Conservation (phyloP, 2,113 vertebrate genomes). For the Lampris incognitus region DNA sequence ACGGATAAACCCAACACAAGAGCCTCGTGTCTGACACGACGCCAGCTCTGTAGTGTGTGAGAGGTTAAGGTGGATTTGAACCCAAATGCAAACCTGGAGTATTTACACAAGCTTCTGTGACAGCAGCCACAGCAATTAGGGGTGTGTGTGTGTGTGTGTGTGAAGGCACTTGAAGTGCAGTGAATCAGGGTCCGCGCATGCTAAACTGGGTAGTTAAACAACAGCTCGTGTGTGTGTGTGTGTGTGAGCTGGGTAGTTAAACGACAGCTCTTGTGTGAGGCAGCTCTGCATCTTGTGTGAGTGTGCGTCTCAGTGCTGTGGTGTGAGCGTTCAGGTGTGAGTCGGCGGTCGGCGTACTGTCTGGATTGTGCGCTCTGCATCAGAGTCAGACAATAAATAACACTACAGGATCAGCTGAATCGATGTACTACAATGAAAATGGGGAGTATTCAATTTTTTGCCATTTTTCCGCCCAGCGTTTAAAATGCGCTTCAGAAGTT, state of each 20-base stretch:
- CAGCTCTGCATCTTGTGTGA: constrained; percentile 18
- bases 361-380: constrained; percentile 42
- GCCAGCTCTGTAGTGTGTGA: not conserved
- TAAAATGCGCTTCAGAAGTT: constrained; percentile 24
- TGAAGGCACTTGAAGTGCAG: constrained; percentile 39
- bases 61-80: constrained; percentile 53
- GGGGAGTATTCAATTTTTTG: not conserved
- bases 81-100: constrained; percentile 60
- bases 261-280: constrained; percentile 58
- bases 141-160: constrained; percentile 18
- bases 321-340: constrained; percentile 39
- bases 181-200: constrained; percentile 45
- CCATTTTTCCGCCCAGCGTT: constrained; percentile 22
- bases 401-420: too few species aligned
- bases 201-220: constrained; percentile 55
- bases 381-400: not conserved
- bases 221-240: constrained; percentile 59
- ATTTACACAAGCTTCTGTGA: constrained; percentile 50
- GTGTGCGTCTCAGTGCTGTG: constrained; percentile 37
- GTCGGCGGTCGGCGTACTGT: constrained; percentile 53
- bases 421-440: too few species aligned
- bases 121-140: constrained; percentile 64
- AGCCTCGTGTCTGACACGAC: constrained; percentile 16
- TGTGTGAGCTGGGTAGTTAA: constrained; percentile 45
- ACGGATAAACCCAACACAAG: constrained; percentile 25